These are phyloP conservation scores for Morpho achilles DNA, from an alignment of 2,888 invertebrate genomes.

Conservation along the genomic window DNA sequence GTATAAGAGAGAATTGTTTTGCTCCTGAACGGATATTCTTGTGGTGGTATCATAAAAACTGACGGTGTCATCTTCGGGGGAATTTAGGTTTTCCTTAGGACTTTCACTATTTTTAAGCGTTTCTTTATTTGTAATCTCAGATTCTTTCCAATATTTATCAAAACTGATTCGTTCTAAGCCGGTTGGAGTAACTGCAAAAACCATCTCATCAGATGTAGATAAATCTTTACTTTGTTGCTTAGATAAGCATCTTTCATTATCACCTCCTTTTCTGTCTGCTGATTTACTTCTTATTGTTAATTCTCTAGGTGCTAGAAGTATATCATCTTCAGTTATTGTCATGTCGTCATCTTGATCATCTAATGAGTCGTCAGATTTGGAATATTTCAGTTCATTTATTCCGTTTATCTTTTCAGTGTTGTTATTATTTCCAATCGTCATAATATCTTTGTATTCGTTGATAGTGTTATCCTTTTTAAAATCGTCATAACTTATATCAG, in stretches of 20 bases:
- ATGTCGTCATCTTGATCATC: conserved; percentile 70
- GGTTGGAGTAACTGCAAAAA: conserved; percentile 73
- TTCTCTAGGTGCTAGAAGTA: conserved; percentile 58
- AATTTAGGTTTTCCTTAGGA: conserved; percentile 65
- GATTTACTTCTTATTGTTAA: conserved; percentile 57
- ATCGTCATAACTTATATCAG: conserved; percentile 68
- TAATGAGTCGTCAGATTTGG: conserved; percentile 67
- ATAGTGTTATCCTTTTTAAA: conserved; percentile 40
- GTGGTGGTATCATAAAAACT: conserved; percentile 53
- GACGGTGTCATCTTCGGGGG: conserved; percentile 50
- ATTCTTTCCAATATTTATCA: conserved; percentile 71
- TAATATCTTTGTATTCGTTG: conserved; percentile 30
- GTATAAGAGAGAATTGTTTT: conserved; percentile 59
- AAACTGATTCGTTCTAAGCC: conserved; percentile 74
- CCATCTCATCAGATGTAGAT: conserved; percentile 76
- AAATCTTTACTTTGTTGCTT: conserved; percentile 74
- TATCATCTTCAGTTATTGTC: conserved; percentile 73
- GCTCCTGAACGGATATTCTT: conserved; percentile 62
- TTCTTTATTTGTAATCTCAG: conserved; percentile 43
- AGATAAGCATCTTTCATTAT: conserved; percentile 50
- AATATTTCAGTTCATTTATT: conserved; percentile 47
- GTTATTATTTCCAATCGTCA: conserved; percentile 33
- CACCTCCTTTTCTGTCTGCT: conserved; percentile 41
- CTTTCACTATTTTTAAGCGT: conserved; percentile 65
- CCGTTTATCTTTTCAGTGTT: conserved; percentile 50